These are phyloP conservation scores for Callipepla californica DNA, from an alignment of 2,113 vertebrate genomes.

Conservation along the genomic window DNA sequence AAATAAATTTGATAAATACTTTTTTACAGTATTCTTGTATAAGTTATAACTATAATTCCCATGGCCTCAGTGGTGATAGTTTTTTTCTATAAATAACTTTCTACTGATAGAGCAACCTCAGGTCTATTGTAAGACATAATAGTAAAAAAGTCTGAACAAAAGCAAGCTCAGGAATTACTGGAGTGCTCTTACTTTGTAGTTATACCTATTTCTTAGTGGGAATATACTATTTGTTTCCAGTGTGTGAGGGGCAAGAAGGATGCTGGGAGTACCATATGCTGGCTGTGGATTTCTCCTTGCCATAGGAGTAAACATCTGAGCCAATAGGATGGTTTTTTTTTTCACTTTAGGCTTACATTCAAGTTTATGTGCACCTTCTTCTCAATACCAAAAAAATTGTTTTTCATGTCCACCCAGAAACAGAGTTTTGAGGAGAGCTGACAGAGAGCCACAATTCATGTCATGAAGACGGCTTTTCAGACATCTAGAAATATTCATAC, in stretches of 20 bases:
- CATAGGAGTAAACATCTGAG: not conserved
- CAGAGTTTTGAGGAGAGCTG: not conserved
- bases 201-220: not conserved
- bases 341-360: not conserved
- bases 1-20: not conserved
- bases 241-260: not conserved
- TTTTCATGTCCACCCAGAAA: not conserved
- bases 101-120: not conserved
- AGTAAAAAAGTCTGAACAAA: not conserved
- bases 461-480: not conserved
- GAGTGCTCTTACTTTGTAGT: not conserved
- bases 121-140: not conserved
- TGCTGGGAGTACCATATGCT: not conserved
- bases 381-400: not conserved
- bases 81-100: not conserved
- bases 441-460: not conserved
- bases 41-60: not conserved
- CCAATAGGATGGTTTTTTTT: not conserved
- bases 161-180: not conserved
- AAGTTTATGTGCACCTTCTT: not conserved
- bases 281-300: not conserved
- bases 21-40: not conserved
- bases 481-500: not conserved
- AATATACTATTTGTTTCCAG: accelerated
- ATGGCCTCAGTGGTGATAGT: accelerated